Conservation (phyloP, 2,113 vertebrate genomes). For the Scalopus aquaticus region DNA sequence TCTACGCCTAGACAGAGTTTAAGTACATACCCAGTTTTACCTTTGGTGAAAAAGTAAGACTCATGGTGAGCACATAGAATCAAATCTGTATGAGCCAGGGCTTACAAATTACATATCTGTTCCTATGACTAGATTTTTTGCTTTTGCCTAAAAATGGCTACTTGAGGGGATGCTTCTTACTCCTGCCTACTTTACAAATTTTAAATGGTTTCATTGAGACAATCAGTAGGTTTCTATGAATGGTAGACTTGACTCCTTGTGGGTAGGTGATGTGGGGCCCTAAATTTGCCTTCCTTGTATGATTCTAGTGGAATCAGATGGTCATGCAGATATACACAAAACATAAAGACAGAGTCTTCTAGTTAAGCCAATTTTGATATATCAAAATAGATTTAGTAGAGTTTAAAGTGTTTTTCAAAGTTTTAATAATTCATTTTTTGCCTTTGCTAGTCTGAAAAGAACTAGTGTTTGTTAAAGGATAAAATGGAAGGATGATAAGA, state of each 20-base stretch:
- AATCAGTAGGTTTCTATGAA: not conserved
- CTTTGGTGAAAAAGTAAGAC: not conserved
- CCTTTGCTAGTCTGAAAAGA: slow-evolving; percentile 16
- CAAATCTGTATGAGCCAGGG: not conserved
- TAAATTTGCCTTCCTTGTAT: not conserved
- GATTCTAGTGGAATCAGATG: not conserved
- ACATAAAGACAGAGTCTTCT: not conserved
- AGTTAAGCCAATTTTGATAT: not conserved
- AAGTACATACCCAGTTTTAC: not conserved
- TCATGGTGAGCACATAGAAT: not conserved
- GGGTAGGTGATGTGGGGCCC: not conserved
- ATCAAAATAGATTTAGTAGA: not conserved
- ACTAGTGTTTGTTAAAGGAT: not conserved
- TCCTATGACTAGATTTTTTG: slow-evolving; percentile 29
- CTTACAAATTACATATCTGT: not conserved
- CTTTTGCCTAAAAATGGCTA: not conserved
- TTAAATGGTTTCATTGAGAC: not conserved
- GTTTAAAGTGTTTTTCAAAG: not conserved
- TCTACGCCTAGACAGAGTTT: not conserved
- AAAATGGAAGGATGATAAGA: not conserved
- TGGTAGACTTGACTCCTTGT: not conserved
- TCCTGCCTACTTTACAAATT: not conserved
- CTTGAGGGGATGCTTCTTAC: not conserved
- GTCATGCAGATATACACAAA: not conserved
- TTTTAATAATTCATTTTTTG: not conserved